Percentiles rank a stretch among this genome's conserved stretches.
Evolutionary conservation across 30 jellyfish, hydroid and myxozoan species (phyloP).

Genomic region (Clytia hemisphaerica): DNA sequence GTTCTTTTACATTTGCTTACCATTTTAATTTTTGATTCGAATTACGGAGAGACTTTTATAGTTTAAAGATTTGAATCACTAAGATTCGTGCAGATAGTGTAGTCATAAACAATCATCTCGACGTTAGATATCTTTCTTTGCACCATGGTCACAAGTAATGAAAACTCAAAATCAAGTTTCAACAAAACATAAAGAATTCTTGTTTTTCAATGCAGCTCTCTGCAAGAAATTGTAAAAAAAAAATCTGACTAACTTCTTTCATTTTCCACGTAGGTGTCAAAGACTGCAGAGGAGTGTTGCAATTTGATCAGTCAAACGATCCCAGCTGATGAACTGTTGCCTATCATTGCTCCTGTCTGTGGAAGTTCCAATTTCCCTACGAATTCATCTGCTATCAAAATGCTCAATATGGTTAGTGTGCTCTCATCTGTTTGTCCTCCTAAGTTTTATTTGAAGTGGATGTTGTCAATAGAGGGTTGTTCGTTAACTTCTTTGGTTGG

Average conservation of each 20-base stretch:
- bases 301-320: conserved; percentile 50
- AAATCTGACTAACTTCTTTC: no score
- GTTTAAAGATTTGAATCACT: no score
- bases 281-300: conserved; percentile 94
- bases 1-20: no score
- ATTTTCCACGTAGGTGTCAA: conserved; percentile 54
- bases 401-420: conserved; percentile 70
- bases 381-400: conserved; percentile 71
- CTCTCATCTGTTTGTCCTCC: neutral
- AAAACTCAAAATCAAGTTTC: no score
- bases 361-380: conserved; percentile 64
- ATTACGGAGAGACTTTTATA: no score
- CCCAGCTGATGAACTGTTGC: conserved; percentile 30
- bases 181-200: no score
- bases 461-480: neutral
- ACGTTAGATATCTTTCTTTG: neutral
- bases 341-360: conserved; percentile 52
- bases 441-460: neutral
- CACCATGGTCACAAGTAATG: neutral
- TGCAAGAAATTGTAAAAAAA: no score
- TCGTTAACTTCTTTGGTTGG: no score
- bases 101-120: no score
- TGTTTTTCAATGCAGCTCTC: no score
- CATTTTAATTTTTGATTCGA: no score
- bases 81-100: no score